phyloP scores from a whole-genome alignment of 2,113 vertebrate genomes.

The Suricata suricatta region DNA sequence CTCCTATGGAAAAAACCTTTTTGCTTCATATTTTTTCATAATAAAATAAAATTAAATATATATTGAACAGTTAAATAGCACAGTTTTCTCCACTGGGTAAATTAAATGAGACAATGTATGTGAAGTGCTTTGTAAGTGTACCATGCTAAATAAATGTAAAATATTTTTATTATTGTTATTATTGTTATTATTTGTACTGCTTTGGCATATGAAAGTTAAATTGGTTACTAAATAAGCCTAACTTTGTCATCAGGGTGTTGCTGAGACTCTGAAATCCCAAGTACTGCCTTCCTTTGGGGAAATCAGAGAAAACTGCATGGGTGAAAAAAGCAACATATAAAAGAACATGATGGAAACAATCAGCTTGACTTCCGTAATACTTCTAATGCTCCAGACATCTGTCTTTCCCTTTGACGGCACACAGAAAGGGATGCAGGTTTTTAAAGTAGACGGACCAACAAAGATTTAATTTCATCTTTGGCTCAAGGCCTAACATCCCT shows the following conservation, averaged over 20 bases:
- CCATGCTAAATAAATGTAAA: constrained; percentile 37
- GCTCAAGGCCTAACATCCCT: constrained; percentile 62
- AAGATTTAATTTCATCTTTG: constrained; percentile 76
- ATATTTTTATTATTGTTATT: constrained; percentile 20
- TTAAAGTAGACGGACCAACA: constrained; percentile 48
- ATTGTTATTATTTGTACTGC: constrained; percentile 42
- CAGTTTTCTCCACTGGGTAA: constrained; percentile 14
- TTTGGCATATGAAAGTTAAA: constrained; percentile 19
- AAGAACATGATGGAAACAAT: background rate
- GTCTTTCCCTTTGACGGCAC: background rate
- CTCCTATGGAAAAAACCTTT: background rate
- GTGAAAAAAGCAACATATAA: background rate
- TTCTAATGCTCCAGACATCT: background rate
- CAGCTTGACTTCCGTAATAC: background rate
- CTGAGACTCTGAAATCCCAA: background rate
- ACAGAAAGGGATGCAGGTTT: background rate
- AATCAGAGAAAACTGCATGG: background rate
- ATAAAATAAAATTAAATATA: constrained; percentile 44
- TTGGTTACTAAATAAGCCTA: constrained; percentile 5
- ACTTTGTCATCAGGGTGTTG: background rate
- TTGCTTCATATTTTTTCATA: constrained; percentile 21
- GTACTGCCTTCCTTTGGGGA: background rate
- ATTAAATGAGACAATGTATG: constrained; percentile 47
- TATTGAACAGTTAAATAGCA: background rate
- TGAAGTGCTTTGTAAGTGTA: constrained; percentile 25